Conservation (phyloP, 2,797 vertebrate species). For the Anguilla marmorata region DNA sequence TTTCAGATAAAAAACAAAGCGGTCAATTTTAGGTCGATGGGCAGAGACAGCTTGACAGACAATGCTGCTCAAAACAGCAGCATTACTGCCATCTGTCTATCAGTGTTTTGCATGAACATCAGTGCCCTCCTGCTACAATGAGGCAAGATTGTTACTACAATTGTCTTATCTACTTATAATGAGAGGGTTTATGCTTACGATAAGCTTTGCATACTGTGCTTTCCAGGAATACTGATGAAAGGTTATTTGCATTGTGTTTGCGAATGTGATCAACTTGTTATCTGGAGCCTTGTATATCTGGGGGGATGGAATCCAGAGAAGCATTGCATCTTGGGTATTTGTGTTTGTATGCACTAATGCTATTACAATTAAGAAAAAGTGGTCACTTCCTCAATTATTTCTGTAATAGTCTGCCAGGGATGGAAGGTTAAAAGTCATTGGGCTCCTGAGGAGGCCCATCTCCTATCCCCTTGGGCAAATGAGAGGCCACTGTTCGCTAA, state of each 20-base stretch:
- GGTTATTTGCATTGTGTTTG: not conserved
- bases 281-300: not conserved
- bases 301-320: not conserved
- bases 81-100: not conserved
- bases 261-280: constrained; percentile 1
- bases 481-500: not conserved
- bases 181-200: not conserved
- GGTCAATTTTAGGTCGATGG: not conserved
- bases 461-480: not conserved
- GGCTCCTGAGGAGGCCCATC: not conserved
- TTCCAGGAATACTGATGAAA: not conserved
- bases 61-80: not conserved
- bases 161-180: constrained; percentile 5
- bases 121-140: not conserved
- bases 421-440: not conserved
- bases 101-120: not conserved
- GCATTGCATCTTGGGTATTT: not conserved
- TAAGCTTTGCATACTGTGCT: not conserved
- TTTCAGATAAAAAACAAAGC: not conserved
- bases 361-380: not conserved
- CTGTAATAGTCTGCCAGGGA: not conserved
- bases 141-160: not conserved
- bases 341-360: not conserved
- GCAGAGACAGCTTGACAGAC: not conserved
- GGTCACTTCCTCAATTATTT: not conserved